Evolutionary conservation across 2,888 invertebrate species (phyloP), one percentile per base, ranked within the genome.

Genomic region (Sclerodermus sp.): DNA sequence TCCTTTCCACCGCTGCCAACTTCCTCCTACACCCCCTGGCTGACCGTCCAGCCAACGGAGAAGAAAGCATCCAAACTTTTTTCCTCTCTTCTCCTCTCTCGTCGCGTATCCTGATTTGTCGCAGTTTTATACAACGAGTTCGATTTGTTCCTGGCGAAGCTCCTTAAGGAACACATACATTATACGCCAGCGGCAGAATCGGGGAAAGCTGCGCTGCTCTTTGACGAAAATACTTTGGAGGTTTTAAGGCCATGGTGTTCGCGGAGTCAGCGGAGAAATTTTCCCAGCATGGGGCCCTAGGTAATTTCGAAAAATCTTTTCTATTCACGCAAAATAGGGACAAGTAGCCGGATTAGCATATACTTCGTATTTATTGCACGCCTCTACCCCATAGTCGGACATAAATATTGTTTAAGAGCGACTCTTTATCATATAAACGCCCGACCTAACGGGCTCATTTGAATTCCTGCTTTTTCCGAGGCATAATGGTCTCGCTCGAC

Each of bases 401-500:
- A 71, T 72, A 72, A 72, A 71, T 72, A 72, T 68, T 67, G 66
- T 69, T 72, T 67, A 70, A 67, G 62, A 61, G 57, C 49, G 60
- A 58, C 69, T 69, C 67, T 72, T 72, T 70, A 70, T 72, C 71
- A 68, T 70, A 70, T 68, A 69, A 72, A 72, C 69, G 71, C 62
- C 55, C 53, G 43, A 47, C 55, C 56, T 62, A 60, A 62, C 61
- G 61, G 56, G 51, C 63, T 66, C 69, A 67, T 71, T 71, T 70
- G 59, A 66, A 70, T 71, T 68, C 58, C 56, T 48, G 52, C 47
- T 61, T 60, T 58, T 57, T 58, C 60, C 53, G 29, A 18, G 42
- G 48, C 54, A 50, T 57, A 55, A 51, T 52, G 53, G 54, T 51
- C 57, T 59, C 47, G 45, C 41, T 44, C 58, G 51, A 48, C 49